Evolutionary conservation across 2,888 invertebrate genomes (phyloP).

Genomic region (Lapara coniferarum): DNA sequence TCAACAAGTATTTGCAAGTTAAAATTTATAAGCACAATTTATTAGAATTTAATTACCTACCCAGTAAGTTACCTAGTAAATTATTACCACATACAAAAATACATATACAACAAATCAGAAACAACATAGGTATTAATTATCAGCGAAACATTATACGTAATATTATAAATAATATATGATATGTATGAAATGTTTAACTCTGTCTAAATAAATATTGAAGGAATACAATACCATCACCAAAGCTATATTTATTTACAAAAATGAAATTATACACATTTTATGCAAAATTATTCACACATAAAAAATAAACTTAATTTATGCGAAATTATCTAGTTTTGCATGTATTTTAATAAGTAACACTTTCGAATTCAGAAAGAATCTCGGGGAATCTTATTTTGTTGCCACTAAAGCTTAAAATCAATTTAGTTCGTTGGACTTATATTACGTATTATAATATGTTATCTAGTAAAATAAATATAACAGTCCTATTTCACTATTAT

Average conservation of each 20-base stretch:
- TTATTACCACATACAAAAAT: no score
- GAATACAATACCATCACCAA: neutral
- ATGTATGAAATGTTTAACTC: neutral
- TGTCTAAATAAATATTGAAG: neutral
- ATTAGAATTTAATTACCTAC: no score
- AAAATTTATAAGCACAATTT: no score
- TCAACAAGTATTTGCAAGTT: no score
- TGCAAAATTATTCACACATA: conserved; percentile 9
- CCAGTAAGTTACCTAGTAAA: no score
- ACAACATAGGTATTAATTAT: no score
- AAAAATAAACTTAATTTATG: neutral
- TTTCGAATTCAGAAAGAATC: neutral
- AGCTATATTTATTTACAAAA: neutral
- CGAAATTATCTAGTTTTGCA: conserved; percentile 1
- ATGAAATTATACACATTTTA: neutral
- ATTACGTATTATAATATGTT: no score
- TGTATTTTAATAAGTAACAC: neutral
- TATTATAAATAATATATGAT: no score
- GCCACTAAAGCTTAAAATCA: neutral
- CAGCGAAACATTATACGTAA: no score
- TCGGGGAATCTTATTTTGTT: neutral
- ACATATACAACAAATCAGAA: no score
- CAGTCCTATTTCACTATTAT: no score
- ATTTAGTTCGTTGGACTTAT: neutral
- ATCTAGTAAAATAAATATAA: no score